Base-by-base conservation (phyloP, 2,113 vertebrate species). In the Epinephelus moara region DNA sequence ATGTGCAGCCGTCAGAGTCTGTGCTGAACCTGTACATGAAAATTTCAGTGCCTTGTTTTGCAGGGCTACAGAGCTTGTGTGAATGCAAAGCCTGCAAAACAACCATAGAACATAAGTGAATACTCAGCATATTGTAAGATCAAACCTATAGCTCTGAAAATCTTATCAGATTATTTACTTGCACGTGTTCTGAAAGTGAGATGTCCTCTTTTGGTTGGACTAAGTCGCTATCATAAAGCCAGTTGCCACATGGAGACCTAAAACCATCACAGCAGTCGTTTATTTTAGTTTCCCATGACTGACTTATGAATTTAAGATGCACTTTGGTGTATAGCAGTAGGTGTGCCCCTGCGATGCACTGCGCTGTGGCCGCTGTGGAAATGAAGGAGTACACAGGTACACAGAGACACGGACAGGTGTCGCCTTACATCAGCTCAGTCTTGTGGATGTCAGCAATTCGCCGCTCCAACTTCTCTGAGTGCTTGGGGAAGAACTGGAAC, bases 401-500 rank as follows among this genome's bases (percentile, higher is more conserved):
- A 76, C n/a, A 37, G 59, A 45, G 19, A 60, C 47, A 42, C 10
- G 70, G 52, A 86, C 71, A 61, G 81, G 63, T 79, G 84, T 81
- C 80, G 30, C 77, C 93, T 92, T 94, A 99, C 98, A 98, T 98
- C 85, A 99, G 96, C 91, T 99, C 98, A 0, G 94, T 97, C 91
- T 97, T 98, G 95, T 99, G 98, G 92, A 99, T 98, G 82, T 99
- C 98, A 0, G 98, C 97, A 19, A 99, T 99, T 71, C 97, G 96
- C 78, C 96, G 95, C 93, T 99, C 98, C 94, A 99, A 95, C 89
- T 98, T 99, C 92, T 99, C 97, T 0, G 98, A 99, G 90, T 99
- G 98, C 57, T 98, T 98, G 7, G 98, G 98, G 86, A 99, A 99
- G 93, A 99, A 99, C 91, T 99, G 98, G 95, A 99, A 99, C 94